Evolutionary conservation across 2,113 vertebrate species (phyloP).

Genomic region (Hippocampus comes): DNA sequence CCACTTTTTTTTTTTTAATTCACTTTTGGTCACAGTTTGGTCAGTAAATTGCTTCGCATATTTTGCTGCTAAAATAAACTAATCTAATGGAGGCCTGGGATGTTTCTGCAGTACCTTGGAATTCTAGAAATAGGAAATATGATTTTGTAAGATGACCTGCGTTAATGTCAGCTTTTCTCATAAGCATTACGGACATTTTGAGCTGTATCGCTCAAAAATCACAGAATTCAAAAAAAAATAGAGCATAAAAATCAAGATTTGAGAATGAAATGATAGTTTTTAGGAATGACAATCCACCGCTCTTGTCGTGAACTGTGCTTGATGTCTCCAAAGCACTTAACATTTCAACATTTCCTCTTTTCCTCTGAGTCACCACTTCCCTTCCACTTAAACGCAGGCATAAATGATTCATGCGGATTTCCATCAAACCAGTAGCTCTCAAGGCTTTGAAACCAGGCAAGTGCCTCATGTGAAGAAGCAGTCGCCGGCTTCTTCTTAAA

Average conservation of each 20-base stretch:
- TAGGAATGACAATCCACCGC: background rate
- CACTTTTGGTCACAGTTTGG: too few relatives aligned
- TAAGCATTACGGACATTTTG: too few relatives aligned
- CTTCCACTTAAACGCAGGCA: conserved; percentile 47
- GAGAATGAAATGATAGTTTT: background rate
- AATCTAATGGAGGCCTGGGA: too few relatives aligned
- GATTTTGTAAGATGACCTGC: too few relatives aligned
- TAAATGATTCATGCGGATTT: conserved; percentile 67
- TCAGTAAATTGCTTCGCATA: too few relatives aligned
- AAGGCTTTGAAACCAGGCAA: conserved; percentile 31
- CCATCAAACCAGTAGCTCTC: conserved; percentile 51
- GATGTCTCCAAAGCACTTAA: conserved; percentile 44
- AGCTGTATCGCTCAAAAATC: too few relatives aligned
- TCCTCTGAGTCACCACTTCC: conserved; percentile 56
- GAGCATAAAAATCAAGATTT: background rate
- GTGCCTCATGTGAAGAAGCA: conserved; percentile 8
- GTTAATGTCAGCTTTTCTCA: too few relatives aligned
- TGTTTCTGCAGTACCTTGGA: too few relatives aligned
- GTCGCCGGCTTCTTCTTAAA: conserved; percentile 19
- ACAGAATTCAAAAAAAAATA: too few relatives aligned
- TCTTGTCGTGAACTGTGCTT: background rate
- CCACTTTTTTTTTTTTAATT: too few relatives aligned
- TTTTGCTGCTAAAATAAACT: too few relatives aligned
- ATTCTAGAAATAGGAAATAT: too few relatives aligned
- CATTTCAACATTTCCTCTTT: conserved; percentile 45